Base-by-base conservation (phyloP, 2,797 vertebrate genomes). In the Cossypha caffra region DNA sequence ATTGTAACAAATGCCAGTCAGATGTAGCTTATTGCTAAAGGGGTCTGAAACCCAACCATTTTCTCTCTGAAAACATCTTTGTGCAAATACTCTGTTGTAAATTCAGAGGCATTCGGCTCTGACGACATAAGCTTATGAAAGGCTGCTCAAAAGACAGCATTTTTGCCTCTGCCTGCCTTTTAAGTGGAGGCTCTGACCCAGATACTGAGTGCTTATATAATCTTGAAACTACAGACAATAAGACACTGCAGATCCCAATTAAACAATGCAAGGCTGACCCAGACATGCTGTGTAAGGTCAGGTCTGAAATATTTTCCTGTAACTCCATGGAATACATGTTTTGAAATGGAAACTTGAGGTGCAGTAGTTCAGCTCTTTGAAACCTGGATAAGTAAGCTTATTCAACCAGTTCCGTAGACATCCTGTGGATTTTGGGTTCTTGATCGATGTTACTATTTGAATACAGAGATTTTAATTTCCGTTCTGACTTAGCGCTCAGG, bases 331-430 rank as follows among this genome's bases (percentile, higher is more conserved):
- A 91, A 83, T 64, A 58, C 7, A 1, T 18, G 35, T 95, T 95
- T 92, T 91, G 91, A 96, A 95, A 83, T 90, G 78, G 64, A 96
- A 95, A 80, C 54, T 64, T 86, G 58, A 68, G 64, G 84, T 87
- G 68, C 47, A 76, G 54, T 51, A 89, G 78, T 95, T 92, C 72
- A 91, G 43, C 50, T 89, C 82, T 94, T 88, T 95, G 78, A 94
- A 95, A 77, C 72, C 40, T 43, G 54, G 51, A 40, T 81, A 88
- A 81, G 57, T 61, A 47, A 92, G 57, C 45, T 89, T 85, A 85
- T 79, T 71, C 71, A 82, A 3, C 38, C 16, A 0, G 4, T 86
- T 88, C 63, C 28, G 2, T 31, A 21, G 52, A 37, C 52, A 48
- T 74, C 89, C 40, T 5, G 4, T 67, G 82, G 87, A 74, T 90